These are phyloP conservation scores for Gambusia holbrooki DNA, from an alignment of 2,113 vertebrate genomes.

Conservation along the genomic window DNA sequence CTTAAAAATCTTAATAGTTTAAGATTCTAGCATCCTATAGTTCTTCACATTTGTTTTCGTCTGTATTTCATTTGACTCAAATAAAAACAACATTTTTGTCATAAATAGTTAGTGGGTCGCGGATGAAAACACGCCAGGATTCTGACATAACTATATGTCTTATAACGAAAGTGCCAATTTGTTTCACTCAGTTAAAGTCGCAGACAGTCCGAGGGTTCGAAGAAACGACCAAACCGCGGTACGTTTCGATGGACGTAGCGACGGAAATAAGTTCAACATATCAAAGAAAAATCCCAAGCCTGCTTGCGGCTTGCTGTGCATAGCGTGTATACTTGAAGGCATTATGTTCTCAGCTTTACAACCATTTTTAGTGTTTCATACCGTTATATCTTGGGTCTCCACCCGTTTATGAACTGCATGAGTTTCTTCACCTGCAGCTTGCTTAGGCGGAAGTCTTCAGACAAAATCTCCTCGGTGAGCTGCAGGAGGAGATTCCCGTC, in stretches of 20 bases:
- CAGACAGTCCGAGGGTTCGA: neutral
- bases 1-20: neutral
- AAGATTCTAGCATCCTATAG: neutral
- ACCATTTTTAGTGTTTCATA: constrained; percentile 26
- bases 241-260: constrained; percentile 11
- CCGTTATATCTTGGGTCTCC: constrained; percentile 93
- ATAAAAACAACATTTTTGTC: neutral
- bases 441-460: constrained; percentile 96
- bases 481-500: constrained; percentile 96
- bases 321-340: constrained; percentile 63
- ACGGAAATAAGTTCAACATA: constrained; percentile 31
- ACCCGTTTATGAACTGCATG: constrained; percentile 96
- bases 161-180: constrained; percentile 63
- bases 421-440: constrained; percentile 99
- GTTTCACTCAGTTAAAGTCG: constrained; percentile 15
- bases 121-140: constrained; percentile 10
- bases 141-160: neutral
- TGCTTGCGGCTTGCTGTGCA: constrained; percentile 59
- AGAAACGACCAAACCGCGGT: neutral
- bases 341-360: constrained; percentile 21
- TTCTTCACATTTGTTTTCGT: neutral
- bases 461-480: constrained; percentile 95
- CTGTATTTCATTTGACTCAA: neutral
- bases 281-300: constrained; percentile 35
- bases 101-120: constrained; percentile 6